phyloP scores from a whole-genome alignment of 2,888 invertebrate species.

The Harpalus rubripes region DNA sequence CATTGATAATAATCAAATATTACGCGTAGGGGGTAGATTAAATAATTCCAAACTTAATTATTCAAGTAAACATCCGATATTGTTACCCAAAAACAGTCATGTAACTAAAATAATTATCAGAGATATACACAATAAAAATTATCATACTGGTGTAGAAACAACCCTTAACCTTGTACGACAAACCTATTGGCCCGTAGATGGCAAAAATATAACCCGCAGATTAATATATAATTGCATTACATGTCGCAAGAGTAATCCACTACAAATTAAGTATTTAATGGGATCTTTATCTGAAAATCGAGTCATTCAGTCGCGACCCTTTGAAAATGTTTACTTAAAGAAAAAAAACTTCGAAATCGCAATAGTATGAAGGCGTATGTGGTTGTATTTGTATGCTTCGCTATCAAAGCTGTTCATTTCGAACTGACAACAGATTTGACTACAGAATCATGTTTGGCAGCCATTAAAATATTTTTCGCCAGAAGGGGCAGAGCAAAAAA shows the following conservation, averaged over 20 bases:
- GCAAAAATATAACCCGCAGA: slow-evolving; percentile 43
- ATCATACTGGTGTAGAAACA: slow-evolving; percentile 58
- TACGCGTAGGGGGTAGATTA: slow-evolving; percentile 41
- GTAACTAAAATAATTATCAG: slow-evolving; percentile 56
- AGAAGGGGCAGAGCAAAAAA: slow-evolving; percentile 56
- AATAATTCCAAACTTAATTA: slow-evolving; percentile 23
- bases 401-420: slow-evolving; percentile 35
- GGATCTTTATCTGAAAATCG: slow-evolving; percentile 21
- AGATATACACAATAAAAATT: slow-evolving; percentile 18
- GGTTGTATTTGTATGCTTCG: slow-evolving; percentile 40
- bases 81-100: slow-evolving; percentile 56
- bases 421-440: slow-evolving; percentile 31
- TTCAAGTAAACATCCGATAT: slow-evolving; percentile 59
- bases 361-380: slow-evolving; percentile 58
- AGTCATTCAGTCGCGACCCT: slow-evolving; percentile 12
- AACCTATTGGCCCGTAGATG: slow-evolving; percentile 62
- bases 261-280: slow-evolving; percentile 38
- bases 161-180: slow-evolving; percentile 49
- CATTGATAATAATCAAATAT: slow-evolving; percentile 25
- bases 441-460: slow-evolving; percentile 44
- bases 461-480: slow-evolving; percentile 61
- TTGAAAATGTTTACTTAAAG: slow-evolving; percentile 20
- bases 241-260: not conserved
- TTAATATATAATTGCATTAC: not conserved
- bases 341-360: slow-evolving; percentile 33